A percentile compares a stretch with the other conserved stretches of the same genome.
These are phyloP conservation scores for Pelosia muscerda DNA, from an alignment of 2,888 invertebrate genomes.

Conservation along the genomic window DNA sequence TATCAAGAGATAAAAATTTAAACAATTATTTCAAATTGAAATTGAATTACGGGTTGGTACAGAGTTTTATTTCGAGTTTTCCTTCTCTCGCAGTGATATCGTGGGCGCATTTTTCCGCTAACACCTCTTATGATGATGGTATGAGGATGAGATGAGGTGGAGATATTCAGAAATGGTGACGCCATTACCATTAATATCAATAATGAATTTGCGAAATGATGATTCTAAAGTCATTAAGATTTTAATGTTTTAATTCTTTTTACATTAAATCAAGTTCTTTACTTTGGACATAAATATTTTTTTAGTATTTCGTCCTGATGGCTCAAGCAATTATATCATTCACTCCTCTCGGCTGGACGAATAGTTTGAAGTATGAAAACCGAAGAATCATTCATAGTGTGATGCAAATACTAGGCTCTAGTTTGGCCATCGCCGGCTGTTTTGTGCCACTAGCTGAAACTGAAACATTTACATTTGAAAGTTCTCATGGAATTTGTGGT, in stretches of 20 bases:
- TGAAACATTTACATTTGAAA: background rate
- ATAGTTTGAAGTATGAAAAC: slow-evolving; percentile 54
- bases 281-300: background rate
- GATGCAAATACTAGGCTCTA: slow-evolving; percentile 66
- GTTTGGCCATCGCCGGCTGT: slow-evolving; percentile 63
- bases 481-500: slow-evolving; percentile 17
- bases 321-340: slow-evolving; percentile 65
- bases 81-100: no score
- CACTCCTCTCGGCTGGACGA: slow-evolving; percentile 65
- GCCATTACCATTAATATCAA: no score
- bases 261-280: background rate
- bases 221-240: no score
- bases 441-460: slow-evolving; percentile 51
- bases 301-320: slow-evolving; percentile 72
- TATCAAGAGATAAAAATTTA: no score
- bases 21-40: no score
- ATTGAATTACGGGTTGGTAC: no score
- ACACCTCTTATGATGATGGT: no score
- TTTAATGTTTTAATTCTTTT: background rate
- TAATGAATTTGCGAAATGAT: no score
- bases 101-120: no score
- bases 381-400: slow-evolving; percentile 62
- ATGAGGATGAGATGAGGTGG: no score
- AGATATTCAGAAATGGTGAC: no score
- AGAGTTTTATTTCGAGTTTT: no score